Evolutionary conservation across 2,888 invertebrate genomes (phyloP).

Genomic region (Drosophila pegasa): DNA sequence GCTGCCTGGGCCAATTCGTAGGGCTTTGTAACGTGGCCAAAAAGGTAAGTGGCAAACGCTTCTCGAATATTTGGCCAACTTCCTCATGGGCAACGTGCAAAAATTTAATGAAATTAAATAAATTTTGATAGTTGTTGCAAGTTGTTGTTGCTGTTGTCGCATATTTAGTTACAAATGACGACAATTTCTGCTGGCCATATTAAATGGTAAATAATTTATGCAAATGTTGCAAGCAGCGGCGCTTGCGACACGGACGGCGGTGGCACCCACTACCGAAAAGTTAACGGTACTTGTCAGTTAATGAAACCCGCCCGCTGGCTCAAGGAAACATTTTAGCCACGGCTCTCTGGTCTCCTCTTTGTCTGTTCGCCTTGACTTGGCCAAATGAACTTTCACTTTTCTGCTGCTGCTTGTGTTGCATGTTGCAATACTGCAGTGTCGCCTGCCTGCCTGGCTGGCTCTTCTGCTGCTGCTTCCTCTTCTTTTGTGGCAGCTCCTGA

Average conservation of each 20-base stretch:
- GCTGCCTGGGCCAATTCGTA: conserved; percentile 38
- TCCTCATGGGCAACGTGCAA: conserved; percentile 74
- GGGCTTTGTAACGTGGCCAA: conserved; percentile 54
- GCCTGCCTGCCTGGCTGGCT: conserved; percentile 3
- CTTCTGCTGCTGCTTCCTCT: not conserved
- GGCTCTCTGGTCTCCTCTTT: conserved; percentile 46
- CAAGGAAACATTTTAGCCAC: conserved; percentile 62
- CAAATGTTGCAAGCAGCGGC: conserved; percentile 75
- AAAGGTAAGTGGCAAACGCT: conserved; percentile 62
- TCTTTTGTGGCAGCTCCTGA: conserved; percentile 24
- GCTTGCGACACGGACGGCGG: conserved; percentile 30
- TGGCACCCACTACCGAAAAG: conserved; percentile 29
- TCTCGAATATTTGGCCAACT: conserved; percentile 54
- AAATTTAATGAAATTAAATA: conserved; percentile 79
- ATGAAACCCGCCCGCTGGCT: conserved; percentile 76
- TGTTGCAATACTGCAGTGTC: conserved; percentile 48
- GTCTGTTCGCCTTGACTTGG: conserved; percentile 70
- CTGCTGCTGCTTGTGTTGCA: conserved; percentile 48
- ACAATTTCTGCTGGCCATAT: conserved; percentile 74
- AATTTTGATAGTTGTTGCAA: conserved; percentile 52
- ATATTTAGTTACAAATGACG: conserved; percentile 80
- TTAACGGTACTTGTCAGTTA: conserved; percentile 62
- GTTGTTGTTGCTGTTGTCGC: conserved; percentile 36
- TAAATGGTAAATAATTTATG: conserved; percentile 79
- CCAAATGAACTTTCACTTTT: conserved; percentile 80